phyloP scores from a whole-genome alignment of 2,113 vertebrate species.

The Gila orcuttii region DNA sequence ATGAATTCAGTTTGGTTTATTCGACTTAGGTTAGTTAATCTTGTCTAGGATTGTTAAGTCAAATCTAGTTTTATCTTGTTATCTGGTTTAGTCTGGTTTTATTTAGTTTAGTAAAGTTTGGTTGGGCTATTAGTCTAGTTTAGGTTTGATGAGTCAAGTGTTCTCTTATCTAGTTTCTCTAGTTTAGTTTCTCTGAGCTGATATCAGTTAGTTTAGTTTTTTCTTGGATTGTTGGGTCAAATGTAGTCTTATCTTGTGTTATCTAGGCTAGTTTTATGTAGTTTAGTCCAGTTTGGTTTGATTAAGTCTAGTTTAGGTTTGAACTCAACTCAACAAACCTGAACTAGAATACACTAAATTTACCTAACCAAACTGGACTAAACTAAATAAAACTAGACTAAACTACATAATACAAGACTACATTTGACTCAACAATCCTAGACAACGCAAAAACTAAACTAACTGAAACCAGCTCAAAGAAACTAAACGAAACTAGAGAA shows the following conservation, averaged over 20 bases:
- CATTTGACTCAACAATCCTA: background rate
- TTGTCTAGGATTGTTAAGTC: background rate
- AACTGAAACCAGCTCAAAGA: background rate
- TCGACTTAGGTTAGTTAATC: background rate
- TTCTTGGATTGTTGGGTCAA: background rate
- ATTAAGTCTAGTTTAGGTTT: background rate
- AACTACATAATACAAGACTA: background rate
- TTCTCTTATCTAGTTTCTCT: background rate
- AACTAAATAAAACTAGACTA: background rate
- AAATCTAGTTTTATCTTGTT: background rate
- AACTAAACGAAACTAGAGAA: background rate
- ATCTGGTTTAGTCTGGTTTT: background rate
- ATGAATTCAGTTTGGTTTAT: background rate
- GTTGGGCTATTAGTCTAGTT: background rate
- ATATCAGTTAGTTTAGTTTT: background rate
- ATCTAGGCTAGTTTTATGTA: background rate
- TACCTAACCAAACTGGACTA: background rate
- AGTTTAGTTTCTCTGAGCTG: background rate
- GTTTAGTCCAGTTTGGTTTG: background rate
- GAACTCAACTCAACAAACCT: no score
- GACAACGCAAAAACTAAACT: background rate
- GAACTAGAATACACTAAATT: no score
- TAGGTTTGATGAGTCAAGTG: background rate
- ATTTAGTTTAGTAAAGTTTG: background rate
- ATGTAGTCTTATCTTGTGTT: background rate